Percentiles rank a stretch among this genome's conserved stretches.
Conservation (phyloP, 1,140 invertebrate species). For the Drosophila simulans region DNA sequence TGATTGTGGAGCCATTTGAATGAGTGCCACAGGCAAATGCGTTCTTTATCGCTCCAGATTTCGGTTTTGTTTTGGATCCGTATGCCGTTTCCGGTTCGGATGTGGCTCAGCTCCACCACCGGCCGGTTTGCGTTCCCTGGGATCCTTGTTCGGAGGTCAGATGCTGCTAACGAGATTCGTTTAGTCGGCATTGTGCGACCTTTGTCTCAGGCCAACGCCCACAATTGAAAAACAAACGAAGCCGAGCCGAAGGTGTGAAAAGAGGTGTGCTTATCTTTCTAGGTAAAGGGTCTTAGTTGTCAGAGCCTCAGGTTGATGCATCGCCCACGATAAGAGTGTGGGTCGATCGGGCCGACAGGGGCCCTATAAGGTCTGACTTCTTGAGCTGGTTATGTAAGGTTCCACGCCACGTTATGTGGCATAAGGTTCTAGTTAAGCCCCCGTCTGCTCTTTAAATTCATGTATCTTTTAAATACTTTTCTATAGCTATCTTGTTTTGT, state of each 20-base stretch:
- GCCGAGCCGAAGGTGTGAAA: slow-evolving; percentile 47
- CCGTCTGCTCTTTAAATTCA: too few species aligned
- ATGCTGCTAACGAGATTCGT: slow-evolving; percentile 52
- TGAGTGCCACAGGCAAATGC: slow-evolving; percentile 17
- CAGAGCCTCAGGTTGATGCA: slow-evolving; percentile 63
- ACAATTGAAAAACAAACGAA: slow-evolving; percentile 31
- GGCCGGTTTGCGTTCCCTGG: neutral
- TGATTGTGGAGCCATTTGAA: slow-evolving; percentile 46
- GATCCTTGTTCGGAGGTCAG: slow-evolving; percentile 37
- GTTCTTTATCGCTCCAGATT: slow-evolving; percentile 1
- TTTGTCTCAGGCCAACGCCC: slow-evolving; percentile 48
- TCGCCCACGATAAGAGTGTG: slow-evolving; percentile 32
- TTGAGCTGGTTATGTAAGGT: slow-evolving; percentile 6
- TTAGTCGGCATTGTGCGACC: slow-evolving; percentile 29
- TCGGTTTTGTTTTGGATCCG: slow-evolving; percentile 39
- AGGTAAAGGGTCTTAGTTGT: slow-evolving; percentile 46
- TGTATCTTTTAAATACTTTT: too few species aligned
- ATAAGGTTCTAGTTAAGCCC: neutral
- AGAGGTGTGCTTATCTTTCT: slow-evolving; percentile 61
- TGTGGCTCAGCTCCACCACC: neutral
- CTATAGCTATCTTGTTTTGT: too few species aligned
- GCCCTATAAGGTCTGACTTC: slow-evolving; percentile 12
- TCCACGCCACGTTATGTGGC: slow-evolving; percentile 5
- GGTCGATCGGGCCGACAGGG: slow-evolving; percentile 9
- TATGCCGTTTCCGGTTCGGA: slow-evolving; percentile 39